Percentiles rank a stretch among this genome's conserved stretches.
Evolutionary conservation across 2,888 invertebrate species (phyloP).

Genomic region (Chelonus formosanus): DNA sequence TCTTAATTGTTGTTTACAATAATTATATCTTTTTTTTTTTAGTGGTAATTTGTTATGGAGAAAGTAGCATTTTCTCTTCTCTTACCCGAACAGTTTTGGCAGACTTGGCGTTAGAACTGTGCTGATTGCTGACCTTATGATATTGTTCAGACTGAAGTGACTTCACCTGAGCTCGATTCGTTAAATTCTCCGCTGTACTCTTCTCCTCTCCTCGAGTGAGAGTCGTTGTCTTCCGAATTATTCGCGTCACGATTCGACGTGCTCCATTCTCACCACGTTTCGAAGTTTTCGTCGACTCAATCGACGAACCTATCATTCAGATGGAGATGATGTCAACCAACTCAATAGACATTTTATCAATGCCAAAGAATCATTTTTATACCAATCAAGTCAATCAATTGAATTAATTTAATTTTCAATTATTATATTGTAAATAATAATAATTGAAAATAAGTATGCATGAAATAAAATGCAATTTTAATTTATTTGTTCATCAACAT

Average conservation of each 20-base stretch:
- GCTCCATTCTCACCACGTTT: slow-evolving; percentile 81
- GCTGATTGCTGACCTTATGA: slow-evolving; percentile 66
- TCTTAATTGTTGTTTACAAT: background rate
- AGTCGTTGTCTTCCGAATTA: slow-evolving; percentile 88
- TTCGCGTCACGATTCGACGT: slow-evolving; percentile 84
- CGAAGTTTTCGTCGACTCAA: slow-evolving; percentile 85
- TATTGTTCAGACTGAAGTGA: slow-evolving; percentile 68
- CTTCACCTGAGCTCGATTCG: slow-evolving; percentile 68
- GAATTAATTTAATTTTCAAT: too few species aligned
- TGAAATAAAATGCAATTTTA: too few species aligned
- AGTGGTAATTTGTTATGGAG: too few species aligned
- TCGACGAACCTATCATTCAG: slow-evolving; percentile 69
- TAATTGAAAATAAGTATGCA: too few species aligned
- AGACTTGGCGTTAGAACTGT: slow-evolving; percentile 73
- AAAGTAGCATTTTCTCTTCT: background rate
- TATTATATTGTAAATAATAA: too few species aligned
- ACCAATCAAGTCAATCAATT: background rate
- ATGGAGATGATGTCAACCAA: too few species aligned
- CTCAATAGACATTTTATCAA: background rate
- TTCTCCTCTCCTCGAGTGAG: slow-evolving; percentile 86
- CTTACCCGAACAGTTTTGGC: slow-evolving; percentile 83
- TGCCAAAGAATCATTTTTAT: background rate
- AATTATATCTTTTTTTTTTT: too few species aligned
- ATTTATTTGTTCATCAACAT: too few species aligned
- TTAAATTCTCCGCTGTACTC: slow-evolving; percentile 75